Evolutionary conservation across 2,797 vertebrate genomes (phyloP), one percentile per base, ranked within the genome.

Genomic region (Melopsittacus undulatus): DNA sequence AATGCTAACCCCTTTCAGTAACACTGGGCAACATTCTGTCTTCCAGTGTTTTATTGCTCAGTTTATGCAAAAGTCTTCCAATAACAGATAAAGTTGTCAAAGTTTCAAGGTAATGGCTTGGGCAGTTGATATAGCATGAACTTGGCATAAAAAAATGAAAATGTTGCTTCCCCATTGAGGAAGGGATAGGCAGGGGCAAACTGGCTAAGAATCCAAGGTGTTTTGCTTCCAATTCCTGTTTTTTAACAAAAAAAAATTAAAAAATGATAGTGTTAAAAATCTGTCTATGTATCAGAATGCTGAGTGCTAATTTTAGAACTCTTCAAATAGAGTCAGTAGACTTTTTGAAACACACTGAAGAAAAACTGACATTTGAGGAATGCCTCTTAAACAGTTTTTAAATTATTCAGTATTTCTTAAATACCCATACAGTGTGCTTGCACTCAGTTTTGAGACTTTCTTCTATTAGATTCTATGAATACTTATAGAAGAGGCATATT

Each of bases 271-370:
- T 27, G 15, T 83, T 83, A 45, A 68, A 80, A 77, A 61, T 83
- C 14, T 84, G 23, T 76, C 87, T 74, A 38, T 42, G 38, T 73
- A 52, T 79, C 43, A 77, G 73, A 85, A 92, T 45, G 40, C 57
- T 62, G 34, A 80, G 40, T 78, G 69, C 43, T 95, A 75, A 86
- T 89, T 95, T 95, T 94, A 88, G 92, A 95, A 73, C 21, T 70
- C 78, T 64, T 81, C 38, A 92, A 68, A 93, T 43, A 90, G 82
- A 85, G 89, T 64, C 64, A 77, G 59, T 34, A 77, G 67, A 34
- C 26, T 83, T 72, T 66, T 11, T 40, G 64, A 92, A 89, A 80
- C 36, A 67, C 27, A 49, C 15, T 29, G 57, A 91, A 85, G 38
- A 80, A 85, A 94, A 91, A 34, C 0, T 45, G 76, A 49, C 57